phyloP scores from a whole-genome alignment of 2,113 vertebrate species.

The Todiramphus saurophagus region DNA sequence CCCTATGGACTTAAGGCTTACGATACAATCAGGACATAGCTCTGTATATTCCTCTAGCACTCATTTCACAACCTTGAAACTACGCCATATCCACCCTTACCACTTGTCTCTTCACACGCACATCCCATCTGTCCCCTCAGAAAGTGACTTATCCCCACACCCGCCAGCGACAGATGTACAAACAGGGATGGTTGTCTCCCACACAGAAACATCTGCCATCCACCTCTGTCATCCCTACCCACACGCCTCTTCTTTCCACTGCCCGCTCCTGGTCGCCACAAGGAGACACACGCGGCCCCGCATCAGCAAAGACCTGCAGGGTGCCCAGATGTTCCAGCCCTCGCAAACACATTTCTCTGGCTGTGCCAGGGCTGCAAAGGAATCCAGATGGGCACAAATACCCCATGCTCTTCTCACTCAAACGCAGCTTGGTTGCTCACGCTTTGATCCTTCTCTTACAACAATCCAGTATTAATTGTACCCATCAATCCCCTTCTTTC shows the following conservation, averaged over 20 bases:
- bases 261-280: background rate
- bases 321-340: background rate
- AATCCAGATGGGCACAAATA: background rate
- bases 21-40: background rate
- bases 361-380: background rate
- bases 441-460: background rate
- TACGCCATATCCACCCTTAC: background rate
- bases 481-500: background rate
- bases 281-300: background rate
- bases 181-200: background rate
- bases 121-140: background rate
- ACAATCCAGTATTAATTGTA: background rate
- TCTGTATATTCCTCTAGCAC: background rate
- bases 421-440: accelerated
- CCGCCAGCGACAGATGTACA: background rate
- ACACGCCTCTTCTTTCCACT: background rate
- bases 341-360: background rate
- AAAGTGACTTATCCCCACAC: background rate
- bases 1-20: background rate
- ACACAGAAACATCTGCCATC: conserved; percentile 21
- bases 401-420: accelerated
- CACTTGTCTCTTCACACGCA: background rate
- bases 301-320: background rate
- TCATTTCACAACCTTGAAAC: background rate
- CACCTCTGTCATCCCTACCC: background rate